These are phyloP conservation scores for Heliocidaris tuberculata DNA, from an alignment of 35 echinoderm and acorn worm genomes.

Conservation along the genomic window DNA sequence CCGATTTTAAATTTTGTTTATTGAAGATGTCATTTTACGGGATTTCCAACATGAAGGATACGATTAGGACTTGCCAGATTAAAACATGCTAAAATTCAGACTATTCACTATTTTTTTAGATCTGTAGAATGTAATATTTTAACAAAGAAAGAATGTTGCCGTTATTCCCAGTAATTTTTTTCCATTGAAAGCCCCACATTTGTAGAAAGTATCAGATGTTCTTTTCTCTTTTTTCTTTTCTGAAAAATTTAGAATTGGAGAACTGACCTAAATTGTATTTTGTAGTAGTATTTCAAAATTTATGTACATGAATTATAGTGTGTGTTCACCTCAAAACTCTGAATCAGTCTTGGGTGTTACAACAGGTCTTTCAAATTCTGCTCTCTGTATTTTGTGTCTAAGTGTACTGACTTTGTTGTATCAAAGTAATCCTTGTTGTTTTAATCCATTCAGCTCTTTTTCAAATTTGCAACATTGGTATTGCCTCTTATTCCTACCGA, in stretches of 20 bases:
- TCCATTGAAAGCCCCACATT: not conserved
- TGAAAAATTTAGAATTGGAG: no score
- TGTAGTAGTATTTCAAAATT: no score
- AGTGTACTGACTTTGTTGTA: not conserved
- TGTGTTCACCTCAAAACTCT: not conserved
- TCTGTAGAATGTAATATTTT: not conserved
- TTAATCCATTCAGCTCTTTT: not conserved
- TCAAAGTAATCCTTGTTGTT: not conserved
- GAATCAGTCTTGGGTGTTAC: not conserved
- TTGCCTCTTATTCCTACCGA: no score
- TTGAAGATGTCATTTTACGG: no score
- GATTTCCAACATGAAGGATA: not conserved
- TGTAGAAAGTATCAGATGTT: not conserved
- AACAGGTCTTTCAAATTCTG: not conserved
- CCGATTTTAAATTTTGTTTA: no score
- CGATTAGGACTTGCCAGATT: not conserved
- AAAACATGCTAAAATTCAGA: not conserved
- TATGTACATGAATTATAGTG: not conserved
- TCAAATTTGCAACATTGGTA: not conserved
- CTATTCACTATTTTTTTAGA: not conserved
- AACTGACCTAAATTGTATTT: no score
- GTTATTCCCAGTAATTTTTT: not conserved
- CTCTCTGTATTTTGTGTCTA: not conserved
- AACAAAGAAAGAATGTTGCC: not conserved
- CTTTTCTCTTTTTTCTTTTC: no score